A percentile compares a stretch with the other conserved stretches of the same genome.
These are phyloP conservation scores for Hyperoodon ampullatus DNA, from an alignment of 2,113 vertebrate species.

Conservation along the genomic window DNA sequence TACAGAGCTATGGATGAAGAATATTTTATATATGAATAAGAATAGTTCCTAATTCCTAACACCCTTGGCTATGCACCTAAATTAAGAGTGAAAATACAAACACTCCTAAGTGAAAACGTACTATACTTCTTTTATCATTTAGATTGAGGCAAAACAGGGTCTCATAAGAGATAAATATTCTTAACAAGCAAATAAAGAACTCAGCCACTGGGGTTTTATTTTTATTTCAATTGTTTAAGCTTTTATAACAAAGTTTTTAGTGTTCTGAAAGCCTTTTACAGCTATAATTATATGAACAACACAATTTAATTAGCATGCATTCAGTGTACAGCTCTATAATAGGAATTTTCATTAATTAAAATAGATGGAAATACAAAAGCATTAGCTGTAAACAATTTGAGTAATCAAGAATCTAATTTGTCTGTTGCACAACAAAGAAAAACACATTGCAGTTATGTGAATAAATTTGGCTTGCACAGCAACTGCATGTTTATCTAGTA, in stretches of 20 bases:
- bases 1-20: slow-evolving; percentile 23
- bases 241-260: slow-evolving; percentile 58
- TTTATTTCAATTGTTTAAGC: slow-evolving; percentile 18
- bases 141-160: slow-evolving; percentile 27
- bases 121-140: slow-evolving; percentile 53
- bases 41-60: slow-evolving; percentile 54
- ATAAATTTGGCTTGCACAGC: neutral
- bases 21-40: slow-evolving; percentile 27
- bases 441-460: neutral
- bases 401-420: slow-evolving; percentile 36
- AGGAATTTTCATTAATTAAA: slow-evolving; percentile 67
- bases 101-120: slow-evolving; percentile 28
- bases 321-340: neutral
- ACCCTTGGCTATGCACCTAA: slow-evolving; percentile 32
- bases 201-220: neutral
- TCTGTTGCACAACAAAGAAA: neutral
- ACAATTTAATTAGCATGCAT: slow-evolving; percentile 44
- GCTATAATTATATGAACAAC: slow-evolving; percentile 32
- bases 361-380: slow-evolving; percentile 50
- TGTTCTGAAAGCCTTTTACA: slow-evolving; percentile 17
- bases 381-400: slow-evolving; percentile 49
- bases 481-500: neutral
- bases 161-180: slow-evolving; percentile 52
- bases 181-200: slow-evolving; percentile 63
- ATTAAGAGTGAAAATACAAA: slow-evolving; percentile 52